Base-by-base conservation (phyloP, 1,140 invertebrate genomes). In the Cydia splendana region DNA sequence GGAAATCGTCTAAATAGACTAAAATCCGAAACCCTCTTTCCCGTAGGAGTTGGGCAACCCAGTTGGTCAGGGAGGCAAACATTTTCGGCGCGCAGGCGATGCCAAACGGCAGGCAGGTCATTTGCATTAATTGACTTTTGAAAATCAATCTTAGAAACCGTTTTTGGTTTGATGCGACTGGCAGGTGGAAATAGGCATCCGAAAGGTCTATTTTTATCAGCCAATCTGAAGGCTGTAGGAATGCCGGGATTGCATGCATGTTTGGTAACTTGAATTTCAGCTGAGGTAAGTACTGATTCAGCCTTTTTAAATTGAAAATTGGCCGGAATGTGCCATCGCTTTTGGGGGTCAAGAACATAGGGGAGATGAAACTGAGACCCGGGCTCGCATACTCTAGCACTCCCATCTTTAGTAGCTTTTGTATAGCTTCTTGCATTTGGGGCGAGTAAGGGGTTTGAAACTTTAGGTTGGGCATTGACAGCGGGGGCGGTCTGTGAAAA, bases 111-210 rank as follows among this genome's bases (percentile, higher is more conserved):
- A 30, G 80, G 77, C 75, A 87, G 80, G 73, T 83, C 85, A 85
- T 85, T 81, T 67, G 83, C 30, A 71, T 80, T 82, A 24, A 80
- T 81, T 20, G 74, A 28, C 80, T 45, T 15, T 62, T 53, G 85
- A 85, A 87, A 20, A 81, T n/a, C 1, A 88, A 65, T 53, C 80
- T 78, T 13, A 85, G 78, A 51, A 82, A 77, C 20, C 45, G 28
- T 48, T 82, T 24, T 13, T 65, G 75, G 5, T 34, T 42, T 13
- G n/a, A 0, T 9, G 62, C 28, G 0, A 76, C n/a, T 18, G 57
- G 57, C 4, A 76, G 1, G 4, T 76, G 75, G 38, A 76, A 76
- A 6, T 76, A 76, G 4, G 75, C 75, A 0, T 76, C 38, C 3
- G 34, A 24, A 7, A 76, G 13, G 10, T 76, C 53, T 65, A 76